phyloP scores from a whole-genome alignment of 1,140 invertebrate genomes.

The Cecropterus lyciades region DNA sequence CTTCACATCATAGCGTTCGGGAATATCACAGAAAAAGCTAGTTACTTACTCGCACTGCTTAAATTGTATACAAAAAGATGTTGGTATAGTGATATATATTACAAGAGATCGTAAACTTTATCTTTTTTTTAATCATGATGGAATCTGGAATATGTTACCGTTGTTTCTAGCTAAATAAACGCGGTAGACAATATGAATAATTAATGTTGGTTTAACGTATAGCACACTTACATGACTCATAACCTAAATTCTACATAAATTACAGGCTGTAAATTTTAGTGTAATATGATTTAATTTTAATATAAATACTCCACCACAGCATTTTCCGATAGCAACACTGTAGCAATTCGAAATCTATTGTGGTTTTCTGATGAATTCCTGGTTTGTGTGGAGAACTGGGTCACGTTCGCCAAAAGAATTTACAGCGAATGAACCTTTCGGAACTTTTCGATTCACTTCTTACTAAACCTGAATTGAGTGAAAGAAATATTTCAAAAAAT shows the following conservation, averaged over 20 bases:
- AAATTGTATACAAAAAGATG: no score
- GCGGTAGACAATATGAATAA: no score
- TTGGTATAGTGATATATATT: no score
- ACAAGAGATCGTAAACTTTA: no score
- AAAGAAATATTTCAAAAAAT: neutral
- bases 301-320: neutral
- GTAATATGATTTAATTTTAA: neutral
- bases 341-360: neutral
- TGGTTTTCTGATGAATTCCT: slow-evolving; percentile 1
- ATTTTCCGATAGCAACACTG: neutral
- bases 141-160: no score
- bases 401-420: neutral
- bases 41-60: no score
- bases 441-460: neutral
- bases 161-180: no score
- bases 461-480: neutral
- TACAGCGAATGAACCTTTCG: neutral
- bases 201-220: no score
- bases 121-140: no score
- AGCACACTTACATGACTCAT: no score
- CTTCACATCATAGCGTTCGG: no score
- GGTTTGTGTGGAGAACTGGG: neutral
- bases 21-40: no score
- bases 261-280: neutral
- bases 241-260: neutral